Percentiles rank a stretch among this genome's conserved stretches.
Conservation (phyloP, 2,797 vertebrate genomes). For the Podarcis siculus region DNA sequence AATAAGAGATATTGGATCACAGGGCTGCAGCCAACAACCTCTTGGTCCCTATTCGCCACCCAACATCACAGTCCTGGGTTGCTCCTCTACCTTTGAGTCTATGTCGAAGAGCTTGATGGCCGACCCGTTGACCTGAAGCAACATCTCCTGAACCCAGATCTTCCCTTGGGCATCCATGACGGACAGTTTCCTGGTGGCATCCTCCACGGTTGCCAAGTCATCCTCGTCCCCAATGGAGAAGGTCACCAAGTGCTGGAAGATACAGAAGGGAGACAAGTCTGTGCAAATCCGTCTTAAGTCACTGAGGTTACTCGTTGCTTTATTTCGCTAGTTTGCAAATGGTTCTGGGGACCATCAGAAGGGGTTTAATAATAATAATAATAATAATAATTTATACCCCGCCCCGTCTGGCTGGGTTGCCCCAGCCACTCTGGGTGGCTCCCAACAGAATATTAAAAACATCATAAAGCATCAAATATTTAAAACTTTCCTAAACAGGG, state of each 20-base stretch:
- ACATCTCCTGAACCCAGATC: constrained; percentile 87
- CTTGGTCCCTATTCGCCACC: background rate
- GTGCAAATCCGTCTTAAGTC: constrained; percentile 42
- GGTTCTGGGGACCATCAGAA: background rate
- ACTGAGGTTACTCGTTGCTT: constrained; percentile 65
- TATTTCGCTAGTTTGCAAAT: background rate
- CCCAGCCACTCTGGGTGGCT: too few species aligned
- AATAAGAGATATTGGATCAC: background rate
- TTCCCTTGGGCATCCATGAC: constrained; percentile 81
- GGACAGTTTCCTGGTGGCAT: constrained; percentile 81
- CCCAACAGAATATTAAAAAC: too few species aligned
- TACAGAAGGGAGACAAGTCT: constrained; percentile 86
- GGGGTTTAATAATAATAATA: too few species aligned
- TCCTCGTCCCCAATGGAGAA: constrained; percentile 85
- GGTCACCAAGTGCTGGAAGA: constrained; percentile 78
- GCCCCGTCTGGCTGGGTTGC: too few species aligned
- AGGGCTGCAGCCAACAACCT: background rate
- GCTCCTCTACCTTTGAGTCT: constrained; percentile 64
- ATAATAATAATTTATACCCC: too few species aligned
- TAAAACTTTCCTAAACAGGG: too few species aligned
- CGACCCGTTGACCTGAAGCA: constrained; percentile 72
- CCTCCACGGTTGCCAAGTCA: constrained; percentile 83
- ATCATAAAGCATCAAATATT: too few species aligned
- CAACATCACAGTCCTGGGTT: background rate
- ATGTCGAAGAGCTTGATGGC: constrained; percentile 70